Evolutionary conservation across 2,113 vertebrate species (phyloP), one percentile per base, ranked within the genome.

Genomic region (Zapus hudsonius): DNA sequence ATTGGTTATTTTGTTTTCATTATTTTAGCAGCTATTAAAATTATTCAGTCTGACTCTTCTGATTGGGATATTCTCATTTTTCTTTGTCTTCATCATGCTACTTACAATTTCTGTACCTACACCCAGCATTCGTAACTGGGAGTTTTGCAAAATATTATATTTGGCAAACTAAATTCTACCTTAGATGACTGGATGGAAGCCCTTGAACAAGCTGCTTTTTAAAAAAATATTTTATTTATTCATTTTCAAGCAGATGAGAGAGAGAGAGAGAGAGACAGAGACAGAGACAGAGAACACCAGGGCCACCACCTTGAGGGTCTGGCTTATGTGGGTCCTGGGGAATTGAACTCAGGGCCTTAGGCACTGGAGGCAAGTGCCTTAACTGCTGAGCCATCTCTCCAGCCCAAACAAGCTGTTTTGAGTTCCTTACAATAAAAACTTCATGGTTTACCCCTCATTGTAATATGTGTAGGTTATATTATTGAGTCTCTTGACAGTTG

Each of bases 31-130:
- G 70, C 66, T 89, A 9, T 83, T 89, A 76, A 47, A 92, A 19
- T 91, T 84, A 89, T 72, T 84, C 89, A 80, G 67, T 52, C 76
- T 69, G 75, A 76, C 57, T 25, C 92, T 94, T 96, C 79, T n/a
- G 85, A 66, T 33, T 81, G 42, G n/a, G 52, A 3, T 69, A 36
- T 15, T 80, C n/a, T 22, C 72, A 93, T 89, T 93, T 87, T 36
- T 89, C 40, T 86, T 38, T 83, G 33, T 95, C 93, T 89, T 69
- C 23, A 84, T 22, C 76, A 1, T 80, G 44, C 44, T 73, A 0
- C 7, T 59, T 82, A 78, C 10, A 75, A 33, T 91, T 90, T 95
- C 52, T 86, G 19, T 12, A 83, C 31, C 19, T 91, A 38, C 36
- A 59, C 42, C 57, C 11, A 83, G 66, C 17, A 27, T 70, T 4